Evolutionary conservation across 2,797 vertebrate species (phyloP).

Genomic region (Bucorvus abyssinicus): DNA sequence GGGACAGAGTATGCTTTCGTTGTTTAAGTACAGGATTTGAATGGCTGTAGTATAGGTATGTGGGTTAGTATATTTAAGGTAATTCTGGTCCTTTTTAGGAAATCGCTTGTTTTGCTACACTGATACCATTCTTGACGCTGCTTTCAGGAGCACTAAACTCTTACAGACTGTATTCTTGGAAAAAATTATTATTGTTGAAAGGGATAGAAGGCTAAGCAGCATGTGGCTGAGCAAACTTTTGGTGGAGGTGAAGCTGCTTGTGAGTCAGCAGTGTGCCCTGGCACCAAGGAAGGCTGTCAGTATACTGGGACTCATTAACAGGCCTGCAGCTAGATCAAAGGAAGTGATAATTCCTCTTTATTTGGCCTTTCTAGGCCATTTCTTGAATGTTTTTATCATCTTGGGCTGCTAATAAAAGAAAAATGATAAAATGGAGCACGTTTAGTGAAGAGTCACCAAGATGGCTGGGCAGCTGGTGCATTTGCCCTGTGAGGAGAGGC

Average conservation of each 20-base stretch:
- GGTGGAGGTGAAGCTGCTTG: background rate
- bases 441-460: background rate
- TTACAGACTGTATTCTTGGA: background rate
- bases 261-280: background rate
- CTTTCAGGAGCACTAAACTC: background rate
- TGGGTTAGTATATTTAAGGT: background rate
- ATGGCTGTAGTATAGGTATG: background rate
- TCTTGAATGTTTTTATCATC: background rate
- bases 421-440: background rate
- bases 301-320: background rate
- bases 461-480: fast-evolving
- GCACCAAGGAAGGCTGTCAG: background rate
- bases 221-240: background rate
- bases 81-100: background rate
- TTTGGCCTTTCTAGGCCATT: background rate
- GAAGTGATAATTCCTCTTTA: background rate
- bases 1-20: background rate
- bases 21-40: background rate
- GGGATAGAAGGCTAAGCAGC: background rate
- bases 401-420: background rate
- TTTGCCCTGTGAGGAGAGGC: background rate
- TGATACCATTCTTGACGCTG: background rate
- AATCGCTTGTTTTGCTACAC: background rate
- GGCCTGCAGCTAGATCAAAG: background rate
- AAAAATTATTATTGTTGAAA: background rate